phyloP scores from a whole-genome alignment of 2,113 vertebrate species.

The Anoura caudifer region DNA sequence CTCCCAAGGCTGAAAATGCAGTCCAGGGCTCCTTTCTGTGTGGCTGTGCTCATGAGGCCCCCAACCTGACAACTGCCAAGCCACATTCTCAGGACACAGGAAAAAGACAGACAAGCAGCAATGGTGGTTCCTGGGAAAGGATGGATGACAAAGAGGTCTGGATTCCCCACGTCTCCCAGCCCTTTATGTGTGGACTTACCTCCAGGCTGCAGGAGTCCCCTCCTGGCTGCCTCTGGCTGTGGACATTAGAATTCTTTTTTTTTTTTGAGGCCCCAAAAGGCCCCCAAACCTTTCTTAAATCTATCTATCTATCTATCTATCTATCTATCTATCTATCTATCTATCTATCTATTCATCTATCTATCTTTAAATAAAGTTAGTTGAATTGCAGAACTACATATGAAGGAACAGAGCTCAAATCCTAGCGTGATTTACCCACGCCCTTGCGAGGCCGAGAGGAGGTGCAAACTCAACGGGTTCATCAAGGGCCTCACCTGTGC shows the following conservation, averaged over 20 bases:
- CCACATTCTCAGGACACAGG: not conserved
- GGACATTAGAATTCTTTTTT: not conserved
- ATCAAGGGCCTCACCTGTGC: fast-evolving
- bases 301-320: not conserved
- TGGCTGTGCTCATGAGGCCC: not conserved
- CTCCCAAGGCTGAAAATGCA: not conserved
- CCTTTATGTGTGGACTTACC: not conserved
- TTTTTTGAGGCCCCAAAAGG: not conserved
- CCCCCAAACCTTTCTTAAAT: not conserved
- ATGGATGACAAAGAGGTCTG: not conserved
- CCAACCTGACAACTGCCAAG: not conserved
- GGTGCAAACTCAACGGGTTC: not conserved
- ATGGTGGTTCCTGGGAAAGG: not conserved
- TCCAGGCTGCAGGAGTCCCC: not conserved
- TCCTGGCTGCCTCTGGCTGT: fast-evolving
- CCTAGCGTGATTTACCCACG: not conserved
- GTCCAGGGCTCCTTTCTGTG: not conserved
- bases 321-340: not conserved
- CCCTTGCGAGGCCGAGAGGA: not conserved
- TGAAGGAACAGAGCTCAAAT: not conserved
- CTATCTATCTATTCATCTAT: not conserved
- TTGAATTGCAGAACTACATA: not conserved
- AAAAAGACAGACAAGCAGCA: not conserved
- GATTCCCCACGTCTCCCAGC: not conserved
- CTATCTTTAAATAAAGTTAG: no score